These are phyloP conservation scores for Dorcus parallelipipedus DNA, from an alignment of 2,888 invertebrate species.

Conservation along the genomic window DNA sequence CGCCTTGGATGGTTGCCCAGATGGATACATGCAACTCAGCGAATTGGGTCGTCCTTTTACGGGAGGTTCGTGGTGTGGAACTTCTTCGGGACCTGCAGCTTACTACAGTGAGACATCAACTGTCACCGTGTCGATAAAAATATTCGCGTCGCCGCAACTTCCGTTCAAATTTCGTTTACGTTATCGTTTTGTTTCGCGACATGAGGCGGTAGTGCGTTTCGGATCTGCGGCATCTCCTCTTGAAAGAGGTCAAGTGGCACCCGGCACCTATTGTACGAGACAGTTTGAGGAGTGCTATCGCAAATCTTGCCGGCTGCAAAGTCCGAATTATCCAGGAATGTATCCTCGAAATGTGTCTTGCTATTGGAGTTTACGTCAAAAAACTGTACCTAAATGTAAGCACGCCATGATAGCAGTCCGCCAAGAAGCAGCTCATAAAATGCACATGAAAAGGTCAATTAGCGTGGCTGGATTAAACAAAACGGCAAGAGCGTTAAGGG, in stretches of 20 bases:
- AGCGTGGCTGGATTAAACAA: slow-evolving; percentile 68
- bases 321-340: slow-evolving; percentile 89
- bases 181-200: slow-evolving; percentile 77
- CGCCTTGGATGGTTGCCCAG: slow-evolving; percentile 75
- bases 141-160: slow-evolving; percentile 68
- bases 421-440: slow-evolving; percentile 71
- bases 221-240: slow-evolving; percentile 73
- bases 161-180: slow-evolving; percentile 78
- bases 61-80: slow-evolving; percentile 88
- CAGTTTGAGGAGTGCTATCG: slow-evolving; percentile 82
- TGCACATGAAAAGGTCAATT: slow-evolving; percentile 66
- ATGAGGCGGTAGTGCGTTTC: slow-evolving; percentile 76
- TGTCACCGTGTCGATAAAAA: slow-evolving; percentile 79
- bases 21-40: slow-evolving; percentile 83
- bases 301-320: slow-evolving; percentile 81
- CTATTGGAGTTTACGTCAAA: slow-evolving; percentile 82
- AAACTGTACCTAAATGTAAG: slow-evolving; percentile 82
- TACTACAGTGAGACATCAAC: slow-evolving; percentile 90
- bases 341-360: slow-evolving; percentile 87
- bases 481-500: slow-evolving; percentile 65
- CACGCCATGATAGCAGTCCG: slow-evolving; percentile 87
- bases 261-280: slow-evolving; percentile 62
- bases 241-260: slow-evolving; percentile 81
- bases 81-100: slow-evolving; percentile 74
- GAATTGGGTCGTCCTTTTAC: slow-evolving; percentile 84